phyloP scores from a whole-genome alignment of 2,888 invertebrate genomes.

The Acronicta alni region DNA sequence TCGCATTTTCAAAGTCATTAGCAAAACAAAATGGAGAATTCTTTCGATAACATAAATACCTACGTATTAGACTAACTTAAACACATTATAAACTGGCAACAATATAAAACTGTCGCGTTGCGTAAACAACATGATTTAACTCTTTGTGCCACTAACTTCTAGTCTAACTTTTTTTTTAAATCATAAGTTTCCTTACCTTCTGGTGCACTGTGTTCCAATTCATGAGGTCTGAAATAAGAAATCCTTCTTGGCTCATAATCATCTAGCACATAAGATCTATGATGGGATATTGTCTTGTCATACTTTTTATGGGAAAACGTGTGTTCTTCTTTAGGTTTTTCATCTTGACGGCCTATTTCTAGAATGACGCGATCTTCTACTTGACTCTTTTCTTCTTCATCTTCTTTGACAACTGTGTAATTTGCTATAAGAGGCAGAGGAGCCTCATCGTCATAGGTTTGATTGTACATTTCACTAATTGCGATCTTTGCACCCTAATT shows the following conservation, averaged over 20 bases:
- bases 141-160: not conserved
- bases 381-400: conserved; percentile 77
- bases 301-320: conserved; percentile 88
- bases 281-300: conserved; percentile 86
- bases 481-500: conserved; percentile 4
- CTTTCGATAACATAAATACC: no score
- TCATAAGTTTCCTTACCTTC: conserved; percentile 67
- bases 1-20: no score
- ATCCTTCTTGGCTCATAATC: conserved; percentile 80
- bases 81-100: no score
- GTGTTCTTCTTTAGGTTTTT: conserved; percentile 79
- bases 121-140: not conserved
- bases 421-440: conserved; percentile 81
- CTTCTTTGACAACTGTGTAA: conserved; percentile 79
- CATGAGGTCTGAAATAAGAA: conserved; percentile 79
- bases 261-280: conserved; percentile 83
- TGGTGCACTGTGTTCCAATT: conserved; percentile 70
- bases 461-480: conserved; percentile 73
- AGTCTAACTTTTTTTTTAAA: not conserved
- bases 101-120: not conserved
- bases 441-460: conserved; percentile 77
- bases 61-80: no score
- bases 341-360: conserved; percentile 86
- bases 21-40: no score
- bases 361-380: conserved; percentile 82